These are phyloP conservation scores for Falco biarmicus DNA, from an alignment of 2,797 vertebrate species.

Conservation along the genomic window DNA sequence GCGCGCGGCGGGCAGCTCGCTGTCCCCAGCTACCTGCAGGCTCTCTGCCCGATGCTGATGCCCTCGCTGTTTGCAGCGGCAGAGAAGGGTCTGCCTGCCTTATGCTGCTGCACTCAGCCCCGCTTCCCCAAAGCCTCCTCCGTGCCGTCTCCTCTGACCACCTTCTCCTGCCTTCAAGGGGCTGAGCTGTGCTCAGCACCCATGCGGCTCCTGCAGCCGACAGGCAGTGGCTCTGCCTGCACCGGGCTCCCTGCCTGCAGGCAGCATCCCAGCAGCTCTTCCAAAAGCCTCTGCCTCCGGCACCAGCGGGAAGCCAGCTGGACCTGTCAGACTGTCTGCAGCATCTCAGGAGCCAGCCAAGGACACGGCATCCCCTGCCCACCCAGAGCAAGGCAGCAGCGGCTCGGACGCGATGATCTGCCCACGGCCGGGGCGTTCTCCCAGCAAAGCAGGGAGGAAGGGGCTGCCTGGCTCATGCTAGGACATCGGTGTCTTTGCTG, in stretches of 20 bases:
- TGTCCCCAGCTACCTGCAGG: not conserved
- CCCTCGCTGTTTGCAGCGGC: not conserved
- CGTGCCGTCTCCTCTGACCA: rapidly evolving
- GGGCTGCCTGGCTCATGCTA: not conserved
- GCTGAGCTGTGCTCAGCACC: not conserved
- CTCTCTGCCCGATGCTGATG: rapidly evolving
- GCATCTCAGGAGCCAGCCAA: not conserved
- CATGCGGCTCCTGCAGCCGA: not conserved
- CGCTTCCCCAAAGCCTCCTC: not conserved
- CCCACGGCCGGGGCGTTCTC: rapidly evolving
- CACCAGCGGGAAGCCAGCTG: not conserved
- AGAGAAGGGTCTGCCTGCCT: not conserved
- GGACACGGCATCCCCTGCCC: not conserved
- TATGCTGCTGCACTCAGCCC: not conserved
- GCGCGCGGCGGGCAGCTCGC: not conserved
- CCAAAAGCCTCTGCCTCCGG: not conserved
- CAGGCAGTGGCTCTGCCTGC: not conserved
- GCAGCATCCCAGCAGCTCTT: not conserved
- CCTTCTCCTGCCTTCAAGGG: not conserved
- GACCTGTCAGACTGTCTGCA: not conserved
- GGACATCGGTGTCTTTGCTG: not conserved
- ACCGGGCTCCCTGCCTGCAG: not conserved
- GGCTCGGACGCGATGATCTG: not conserved
- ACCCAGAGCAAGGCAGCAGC: not conserved
- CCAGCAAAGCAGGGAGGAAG: not conserved